Conservation (phyloP, 2,797 vertebrate genomes). For the Ceryle rudis region DNA sequence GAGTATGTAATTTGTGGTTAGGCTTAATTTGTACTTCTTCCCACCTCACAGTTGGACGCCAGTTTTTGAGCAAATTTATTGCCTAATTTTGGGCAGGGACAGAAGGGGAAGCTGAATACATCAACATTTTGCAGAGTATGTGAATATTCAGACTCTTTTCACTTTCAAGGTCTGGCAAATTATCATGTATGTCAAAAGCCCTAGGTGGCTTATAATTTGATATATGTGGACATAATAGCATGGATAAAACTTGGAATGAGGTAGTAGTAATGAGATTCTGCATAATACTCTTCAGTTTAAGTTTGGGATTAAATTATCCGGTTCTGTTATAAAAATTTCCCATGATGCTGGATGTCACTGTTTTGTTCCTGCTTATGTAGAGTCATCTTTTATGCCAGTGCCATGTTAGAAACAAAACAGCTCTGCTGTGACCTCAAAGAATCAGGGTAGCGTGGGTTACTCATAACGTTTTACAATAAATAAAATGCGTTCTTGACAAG, state of each 20-base stretch:
- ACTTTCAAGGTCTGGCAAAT: slow-evolving; percentile 7
- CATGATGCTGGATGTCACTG: neutral
- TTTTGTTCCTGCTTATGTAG: neutral
- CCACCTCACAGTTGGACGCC: slow-evolving; percentile 41
- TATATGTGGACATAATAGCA: neutral
- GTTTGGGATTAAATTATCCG: neutral
- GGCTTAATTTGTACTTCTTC: slow-evolving; percentile 41
- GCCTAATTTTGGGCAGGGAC: neutral
- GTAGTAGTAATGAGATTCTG: slow-evolving; percentile 4
- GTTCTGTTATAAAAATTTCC: neutral
- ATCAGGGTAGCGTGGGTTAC: neutral
- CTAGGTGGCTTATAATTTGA: neutral
- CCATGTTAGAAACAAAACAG: neutral
- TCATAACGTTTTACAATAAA: neutral
- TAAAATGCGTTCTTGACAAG: neutral
- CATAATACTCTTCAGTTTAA: neutral
- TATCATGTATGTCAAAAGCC: neutral
- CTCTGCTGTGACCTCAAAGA: neutral
- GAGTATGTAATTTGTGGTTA: slow-evolving; percentile 28
- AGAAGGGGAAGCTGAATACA: slow-evolving; percentile 6
- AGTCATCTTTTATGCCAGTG: neutral
- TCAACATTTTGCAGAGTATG: neutral
- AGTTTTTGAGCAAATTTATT: slow-evolving; percentile 25
- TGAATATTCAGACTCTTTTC: slow-evolving; percentile 29
- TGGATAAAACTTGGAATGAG: neutral